Evolutionary conservation across 2,797 vertebrate genomes (phyloP).

Genomic region (Cheirogaleus major): DNA sequence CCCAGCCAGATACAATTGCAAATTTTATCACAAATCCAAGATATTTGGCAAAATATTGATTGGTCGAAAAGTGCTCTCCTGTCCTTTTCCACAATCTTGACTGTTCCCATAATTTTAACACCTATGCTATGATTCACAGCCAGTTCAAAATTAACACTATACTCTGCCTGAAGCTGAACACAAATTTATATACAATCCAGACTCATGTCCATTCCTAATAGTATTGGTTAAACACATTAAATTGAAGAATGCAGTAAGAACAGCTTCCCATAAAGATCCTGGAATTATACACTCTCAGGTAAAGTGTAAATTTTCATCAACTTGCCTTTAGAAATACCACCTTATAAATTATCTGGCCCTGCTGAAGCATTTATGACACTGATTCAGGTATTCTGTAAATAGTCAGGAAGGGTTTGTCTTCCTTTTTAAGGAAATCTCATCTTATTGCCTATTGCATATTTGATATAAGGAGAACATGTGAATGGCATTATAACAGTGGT

Average conservation of each 20-base stretch:
- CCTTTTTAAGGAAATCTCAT: constrained; percentile 21
- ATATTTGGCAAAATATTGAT: background rate
- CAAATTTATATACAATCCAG: background rate
- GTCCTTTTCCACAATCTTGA: background rate
- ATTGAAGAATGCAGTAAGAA: background rate
- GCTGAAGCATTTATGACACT: background rate
- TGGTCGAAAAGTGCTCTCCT: background rate
- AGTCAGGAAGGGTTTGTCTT: background rate
- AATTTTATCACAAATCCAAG: background rate
- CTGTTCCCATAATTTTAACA: background rate
- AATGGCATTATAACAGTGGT: background rate
- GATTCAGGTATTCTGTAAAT: background rate
- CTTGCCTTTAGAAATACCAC: background rate
- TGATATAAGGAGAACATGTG: background rate
- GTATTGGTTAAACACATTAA: background rate
- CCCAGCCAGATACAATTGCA: background rate
- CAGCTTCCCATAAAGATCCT: background rate
- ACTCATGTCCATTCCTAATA: background rate
- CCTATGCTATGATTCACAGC: background rate
- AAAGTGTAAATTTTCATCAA: background rate
- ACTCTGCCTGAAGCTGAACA: constrained; percentile 2
- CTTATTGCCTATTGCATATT: background rate
- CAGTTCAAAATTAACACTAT: background rate
- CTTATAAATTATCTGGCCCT: background rate
- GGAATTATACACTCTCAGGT: background rate